These are phyloP conservation scores for Puma concolor DNA, from an alignment of 2,113 vertebrate species.

Conservation along the genomic window DNA sequence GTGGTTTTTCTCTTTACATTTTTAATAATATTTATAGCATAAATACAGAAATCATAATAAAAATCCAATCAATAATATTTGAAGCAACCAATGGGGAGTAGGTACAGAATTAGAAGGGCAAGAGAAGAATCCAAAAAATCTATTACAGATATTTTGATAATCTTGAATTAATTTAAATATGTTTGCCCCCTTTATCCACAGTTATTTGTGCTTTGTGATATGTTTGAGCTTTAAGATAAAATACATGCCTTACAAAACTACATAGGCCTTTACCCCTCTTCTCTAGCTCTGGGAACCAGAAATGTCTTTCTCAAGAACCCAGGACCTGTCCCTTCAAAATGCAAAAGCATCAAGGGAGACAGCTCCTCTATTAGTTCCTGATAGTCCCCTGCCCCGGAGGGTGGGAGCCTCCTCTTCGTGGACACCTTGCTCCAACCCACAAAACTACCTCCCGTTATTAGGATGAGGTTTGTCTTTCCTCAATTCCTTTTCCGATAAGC, in stretches of 20 bases:
- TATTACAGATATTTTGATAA: no score
- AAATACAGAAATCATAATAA: no score
- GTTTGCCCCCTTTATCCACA: no score
- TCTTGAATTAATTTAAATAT: no score
- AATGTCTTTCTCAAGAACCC: background rate
- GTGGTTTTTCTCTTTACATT: no score
- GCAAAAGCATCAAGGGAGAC: background rate
- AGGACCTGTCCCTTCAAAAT: background rate
- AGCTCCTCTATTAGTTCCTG: background rate
- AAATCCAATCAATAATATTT: no score
- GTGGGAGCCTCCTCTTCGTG: background rate
- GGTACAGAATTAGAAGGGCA: no score
- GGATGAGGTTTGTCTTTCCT: background rate
- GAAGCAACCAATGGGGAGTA: no score
- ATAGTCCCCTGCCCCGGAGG: background rate
- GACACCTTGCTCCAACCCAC: background rate
- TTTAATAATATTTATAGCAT: no score
- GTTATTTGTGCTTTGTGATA: no score
- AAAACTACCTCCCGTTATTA: background rate
- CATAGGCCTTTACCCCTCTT: background rate
- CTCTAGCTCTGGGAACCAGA: background rate
- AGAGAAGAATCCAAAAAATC: no score
- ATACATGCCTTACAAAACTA: background rate
- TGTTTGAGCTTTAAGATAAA: background rate
- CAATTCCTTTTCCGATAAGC: background rate